Evolutionary conservation across 2,113 vertebrate species (phyloP), one percentile per base, ranked within the genome.

Genomic region (Phaetusa simplex): DNA sequence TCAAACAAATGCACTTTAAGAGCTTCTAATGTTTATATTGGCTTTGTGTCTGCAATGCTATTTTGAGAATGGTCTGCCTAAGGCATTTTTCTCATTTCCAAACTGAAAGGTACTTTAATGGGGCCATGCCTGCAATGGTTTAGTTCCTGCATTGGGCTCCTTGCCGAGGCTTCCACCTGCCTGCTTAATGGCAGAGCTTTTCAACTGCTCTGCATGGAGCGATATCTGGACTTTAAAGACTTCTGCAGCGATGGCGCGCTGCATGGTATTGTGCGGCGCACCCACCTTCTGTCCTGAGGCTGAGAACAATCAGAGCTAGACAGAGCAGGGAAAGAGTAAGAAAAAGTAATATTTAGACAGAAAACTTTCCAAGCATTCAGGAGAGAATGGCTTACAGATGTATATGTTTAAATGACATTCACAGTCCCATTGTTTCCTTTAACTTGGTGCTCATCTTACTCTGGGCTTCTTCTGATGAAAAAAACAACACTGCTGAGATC

Each of bases 351-450:
- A 97, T 98, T 98, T 98, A 97, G 96, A 97, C 83, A 97, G 96
- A 50, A 94, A 97, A 90, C 90, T 96, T 97, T 97, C 97, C 97
- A 98, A 95, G 93, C 91, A 72, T 97, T 97, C 82, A 86, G 69
- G 79, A 97, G 91, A 82, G 96, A 98, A 98, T 98, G 96, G 94
- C 78, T 98, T 98, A 93, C 98, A 98, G 98, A 98, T 98, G 98
- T 97, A 97, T 95, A 97, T 58, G 90, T 86, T 97, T 95, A 96
- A 96, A 94, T 93, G 84, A 92, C 97, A 97, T 97, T 97, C 96
- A 97, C 93, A 86, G 79, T 90, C 96, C 95, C 89, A 93, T 97
- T 98, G 96, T 97, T 98, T 97, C 97, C 81, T 97, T 98, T 98
- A 97, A 95, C 95, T 97, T 91, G 43, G 77, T 98, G 89, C 89